These are phyloP conservation scores for Helicoverpa assulta DNA, from an alignment of 2,888 invertebrate species.

Conservation along the genomic window DNA sequence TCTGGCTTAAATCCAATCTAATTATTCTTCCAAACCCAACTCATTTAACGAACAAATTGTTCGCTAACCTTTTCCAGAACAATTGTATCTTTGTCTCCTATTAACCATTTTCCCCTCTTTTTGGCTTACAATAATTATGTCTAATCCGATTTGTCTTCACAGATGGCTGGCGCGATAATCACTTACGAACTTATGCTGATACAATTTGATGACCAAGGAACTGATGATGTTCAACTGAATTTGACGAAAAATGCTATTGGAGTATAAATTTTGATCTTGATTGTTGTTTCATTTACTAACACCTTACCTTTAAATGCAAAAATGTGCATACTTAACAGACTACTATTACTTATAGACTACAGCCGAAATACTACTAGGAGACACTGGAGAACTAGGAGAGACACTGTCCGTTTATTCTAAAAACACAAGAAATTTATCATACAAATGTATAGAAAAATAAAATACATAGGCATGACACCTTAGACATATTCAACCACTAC, in stretches of 20 bases:
- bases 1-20: neutral
- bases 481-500: no score
- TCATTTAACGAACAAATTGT: constrained; percentile 12
- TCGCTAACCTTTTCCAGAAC: neutral
- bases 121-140: neutral
- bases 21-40: neutral
- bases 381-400: no score
- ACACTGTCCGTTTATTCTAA: no score
- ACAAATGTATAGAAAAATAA: no score
- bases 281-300: constrained; percentile 30
- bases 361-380: no score
- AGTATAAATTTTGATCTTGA: constrained; percentile 17
- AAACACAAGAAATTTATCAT: no score
- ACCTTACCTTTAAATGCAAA: no score
- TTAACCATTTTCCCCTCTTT: neutral
- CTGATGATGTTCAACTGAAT: constrained; percentile 33
- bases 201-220: constrained; percentile 74
- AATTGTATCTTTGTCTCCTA: neutral
- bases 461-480: no score
- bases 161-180: constrained; percentile 92
- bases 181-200: constrained; percentile 91
- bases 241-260: constrained; percentile 36
- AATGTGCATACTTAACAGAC: no score
- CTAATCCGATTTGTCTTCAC: constrained; percentile 58
- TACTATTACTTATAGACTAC: no score